phyloP scores from a whole-genome alignment of 2,888 invertebrate species.

The Volucella inflata region DNA sequence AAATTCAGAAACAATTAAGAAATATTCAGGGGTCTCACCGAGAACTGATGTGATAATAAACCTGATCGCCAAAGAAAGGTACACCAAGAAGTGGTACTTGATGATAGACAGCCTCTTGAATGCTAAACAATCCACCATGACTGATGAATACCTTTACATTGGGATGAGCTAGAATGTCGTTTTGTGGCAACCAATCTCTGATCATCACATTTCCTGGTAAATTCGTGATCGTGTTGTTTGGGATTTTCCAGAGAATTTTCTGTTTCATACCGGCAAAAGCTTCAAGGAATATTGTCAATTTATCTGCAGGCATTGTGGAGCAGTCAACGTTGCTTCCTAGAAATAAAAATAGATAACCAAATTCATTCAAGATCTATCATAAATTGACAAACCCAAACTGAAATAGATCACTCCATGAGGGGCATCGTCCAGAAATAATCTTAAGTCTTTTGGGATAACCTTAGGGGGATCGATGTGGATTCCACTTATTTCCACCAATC shows the following conservation, averaged over 20 bases:
- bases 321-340: conserved; percentile 84
- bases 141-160: conserved; percentile 84
- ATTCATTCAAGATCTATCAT: too few species aligned
- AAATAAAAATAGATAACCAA: too few species aligned
- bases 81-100: conserved; percentile 84
- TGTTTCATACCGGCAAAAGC: conserved; percentile 83
- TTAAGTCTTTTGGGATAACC: conserved; percentile 80
- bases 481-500: conserved; percentile 85
- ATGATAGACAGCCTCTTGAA: conserved; percentile 83
- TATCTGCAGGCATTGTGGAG: conserved; percentile 82
- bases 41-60: conserved; percentile 24
- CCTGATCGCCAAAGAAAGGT: conserved; percentile 84
- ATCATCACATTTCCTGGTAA: conserved; percentile 84
- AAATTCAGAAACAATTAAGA: conserved; percentile 71
- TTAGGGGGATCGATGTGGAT: conserved; percentile 84
- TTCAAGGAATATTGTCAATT: conserved; percentile 81
- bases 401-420: conserved; percentile 84
- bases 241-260: conserved; percentile 84
- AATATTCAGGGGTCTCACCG: background rate
- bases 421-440: conserved; percentile 83
- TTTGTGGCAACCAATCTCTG: conserved; percentile 85
- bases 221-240: conserved; percentile 81
- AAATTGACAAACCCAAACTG: conserved; percentile 81
- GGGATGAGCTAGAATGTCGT: conserved; percentile 84
- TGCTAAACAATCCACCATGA: conserved; percentile 83